Percentiles rank a stretch among this genome's conserved stretches.
Conservation (phyloP, 2,888 invertebrate species). For the Drosophila cracens region DNA sequence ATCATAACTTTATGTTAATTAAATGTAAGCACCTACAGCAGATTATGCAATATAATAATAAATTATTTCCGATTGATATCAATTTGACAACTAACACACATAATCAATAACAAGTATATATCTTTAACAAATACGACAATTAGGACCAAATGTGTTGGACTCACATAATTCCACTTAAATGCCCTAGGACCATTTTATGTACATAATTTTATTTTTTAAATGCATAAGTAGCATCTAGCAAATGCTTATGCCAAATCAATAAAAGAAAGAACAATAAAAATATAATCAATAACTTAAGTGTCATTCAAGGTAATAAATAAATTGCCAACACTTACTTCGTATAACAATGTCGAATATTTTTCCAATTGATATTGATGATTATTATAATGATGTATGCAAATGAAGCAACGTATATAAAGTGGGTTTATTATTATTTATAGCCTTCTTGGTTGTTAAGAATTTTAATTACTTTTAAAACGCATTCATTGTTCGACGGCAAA, state of each 20-base stretch:
- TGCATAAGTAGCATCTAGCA: neutral
- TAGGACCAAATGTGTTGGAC: neutral
- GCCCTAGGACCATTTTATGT: neutral
- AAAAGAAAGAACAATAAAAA: neutral
- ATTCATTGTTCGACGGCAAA: slow-evolving; percentile 65
- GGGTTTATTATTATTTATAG: slow-evolving; percentile 52
- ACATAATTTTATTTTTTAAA: neutral
- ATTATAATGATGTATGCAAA: slow-evolving; percentile 60
- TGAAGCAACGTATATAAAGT: slow-evolving; percentile 44
- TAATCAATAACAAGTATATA: slow-evolving; percentile 26
- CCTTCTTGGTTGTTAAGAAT: slow-evolving; percentile 44
- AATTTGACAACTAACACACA: slow-evolving; percentile 12
- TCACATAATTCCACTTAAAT: neutral
- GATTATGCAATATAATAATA: slow-evolving; percentile 2
- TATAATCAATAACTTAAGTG: slow-evolving; percentile 2
- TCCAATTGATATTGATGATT: slow-evolving; percentile 27
- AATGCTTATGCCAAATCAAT: neutral
- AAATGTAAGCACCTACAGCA: slow-evolving; percentile 9
- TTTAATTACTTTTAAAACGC: slow-evolving; percentile 66
- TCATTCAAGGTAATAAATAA: neutral
- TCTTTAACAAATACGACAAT: slow-evolving; percentile 13
- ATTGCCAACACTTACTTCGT: slow-evolving; percentile 37
- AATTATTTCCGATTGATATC: slow-evolving; percentile 18
- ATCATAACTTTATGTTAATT: neutral
- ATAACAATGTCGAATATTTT: slow-evolving; percentile 22